Evolutionary conservation across 2,888 invertebrate genomes (phyloP), one percentile per base, ranked within the genome.

Genomic region (Noctua pronuba): DNA sequence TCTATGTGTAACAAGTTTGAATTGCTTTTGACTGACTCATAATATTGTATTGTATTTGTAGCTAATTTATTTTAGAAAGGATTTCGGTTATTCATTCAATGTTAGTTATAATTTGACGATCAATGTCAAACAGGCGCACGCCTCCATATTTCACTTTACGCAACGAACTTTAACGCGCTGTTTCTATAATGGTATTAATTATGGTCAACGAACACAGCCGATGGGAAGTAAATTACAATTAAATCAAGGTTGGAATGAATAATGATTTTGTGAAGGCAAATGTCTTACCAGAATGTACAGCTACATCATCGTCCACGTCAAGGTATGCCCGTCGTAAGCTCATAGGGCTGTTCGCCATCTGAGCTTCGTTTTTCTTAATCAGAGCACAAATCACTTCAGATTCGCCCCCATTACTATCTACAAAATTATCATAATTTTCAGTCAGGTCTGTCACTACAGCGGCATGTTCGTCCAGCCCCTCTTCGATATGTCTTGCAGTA

Each of bases 231-330:
- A 86, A 88, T 86, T 83, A 79, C 72, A 85, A 88, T 88, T 84
- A 75, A 76, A 44, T 84, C 79, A 82, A 88, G 83, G 83, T 75
- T 78, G 67, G 41, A 79, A 77, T 76, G 10, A 82, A 82, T 79
- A 66, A 77, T 67, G 31, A 68, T 68, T 64, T 73, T 75, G 41
- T 52, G 35, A 80, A 64, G 62, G 44, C 58, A 64, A 76, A 83
- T 87, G 79, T 81, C 95, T 97, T 97, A 98, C 98, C 98, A 91
- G 98, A 98, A 96, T 98, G 98, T 89, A 98, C 97, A 84, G 97
- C 98, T 83, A 97, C 97, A 88, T 98, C 98, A 90, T 98, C 97
- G 88, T 98, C 98, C 24, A 97, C 97, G 89, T 97, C 97, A 87
- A 97, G 94, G 84, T 96, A 97, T 83, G 94, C 95, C 64, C 96